Evolutionary conservation across 2,113 vertebrate genomes (phyloP), one percentile per base, ranked within the genome.

Genomic region (Aramus guarauna): DNA sequence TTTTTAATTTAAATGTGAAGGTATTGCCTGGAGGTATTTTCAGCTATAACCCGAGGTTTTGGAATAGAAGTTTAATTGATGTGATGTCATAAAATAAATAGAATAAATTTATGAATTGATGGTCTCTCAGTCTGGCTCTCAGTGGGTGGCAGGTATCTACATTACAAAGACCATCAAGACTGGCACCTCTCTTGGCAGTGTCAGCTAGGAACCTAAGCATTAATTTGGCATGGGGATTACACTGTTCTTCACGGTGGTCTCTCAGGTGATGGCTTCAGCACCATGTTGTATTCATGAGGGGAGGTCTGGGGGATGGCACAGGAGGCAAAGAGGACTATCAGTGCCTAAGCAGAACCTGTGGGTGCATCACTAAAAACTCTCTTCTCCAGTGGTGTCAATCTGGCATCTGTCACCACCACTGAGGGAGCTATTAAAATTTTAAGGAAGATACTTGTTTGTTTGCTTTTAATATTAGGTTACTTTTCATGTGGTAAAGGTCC

Each of bases 1-100:
- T 94, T 94, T 94, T 58, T 19, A 92, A 94, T 94, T 95, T 95
- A 93, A 91, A 96, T 81, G 45, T 32, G 82, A 90, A 91, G 77
- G 71, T 81, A 90, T 90, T 91, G 91, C 95, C 95, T 91, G 88
- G 80, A 97, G 96, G 91, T 88, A 94, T 96, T 97, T 97, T 95
- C 91, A 86, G 64, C 92, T 94, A 90, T 83, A 93, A 88, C 79
- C 29, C 9, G 3, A 88, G 85, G 60, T 93, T 97, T 95, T 11
- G 45, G 96, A 96, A 94, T 88, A 88, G 82, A 95, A 93, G 77
- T 96, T 97, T 96, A 96, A 97, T 96, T 97, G 97, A 97, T 53
- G 84, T 95, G 96, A 97, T 92, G 96, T 97, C 90, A 97, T 97
- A 96, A 97, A 97, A 97, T 96, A 97, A 97, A 98, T 97, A 98